These are phyloP conservation scores for Notarius quadriscutis DNA, from an alignment of 2,113 vertebrate genomes.

Conservation along the genomic window DNA sequence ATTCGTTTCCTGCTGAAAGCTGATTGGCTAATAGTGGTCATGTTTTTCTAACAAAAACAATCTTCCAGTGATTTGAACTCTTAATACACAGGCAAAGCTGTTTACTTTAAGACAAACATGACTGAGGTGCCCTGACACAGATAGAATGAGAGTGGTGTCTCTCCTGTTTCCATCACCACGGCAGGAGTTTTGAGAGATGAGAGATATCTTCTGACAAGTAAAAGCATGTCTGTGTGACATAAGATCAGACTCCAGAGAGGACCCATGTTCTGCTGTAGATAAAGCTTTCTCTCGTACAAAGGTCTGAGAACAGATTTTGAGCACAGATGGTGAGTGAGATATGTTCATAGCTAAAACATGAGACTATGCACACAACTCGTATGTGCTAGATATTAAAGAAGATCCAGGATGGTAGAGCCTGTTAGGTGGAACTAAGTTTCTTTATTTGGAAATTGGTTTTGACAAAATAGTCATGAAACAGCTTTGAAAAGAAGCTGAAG, in stretches of 20 bases:
- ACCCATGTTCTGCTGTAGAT: constrained; percentile 10
- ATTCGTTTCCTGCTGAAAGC: background rate
- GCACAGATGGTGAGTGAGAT: constrained; percentile 22
- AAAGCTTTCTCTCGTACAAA: constrained; percentile 7
- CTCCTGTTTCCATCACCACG: constrained; percentile 10
- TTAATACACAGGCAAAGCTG: background rate
- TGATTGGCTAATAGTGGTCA: background rate
- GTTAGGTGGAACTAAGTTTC: background rate
- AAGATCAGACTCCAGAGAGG: background rate
- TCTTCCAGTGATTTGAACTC: background rate
- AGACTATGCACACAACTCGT: background rate
- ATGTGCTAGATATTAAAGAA: background rate
- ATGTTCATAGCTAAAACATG: background rate
- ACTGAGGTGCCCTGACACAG: background rate
- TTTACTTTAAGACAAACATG: background rate
- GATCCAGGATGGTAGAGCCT: background rate
- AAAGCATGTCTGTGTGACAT: constrained; percentile 35
- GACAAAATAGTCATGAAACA: background rate
- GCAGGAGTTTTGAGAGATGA: constrained; percentile 11
- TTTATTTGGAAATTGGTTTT: background rate
- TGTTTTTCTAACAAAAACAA: background rate
- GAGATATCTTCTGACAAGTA: constrained; percentile 28
- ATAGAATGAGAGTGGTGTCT: background rate
- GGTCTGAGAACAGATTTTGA: constrained; percentile 22
- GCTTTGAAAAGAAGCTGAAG: background rate